phyloP scores from a whole-genome alignment of 2,113 vertebrate species.

The Pangasianodon gigas region DNA sequence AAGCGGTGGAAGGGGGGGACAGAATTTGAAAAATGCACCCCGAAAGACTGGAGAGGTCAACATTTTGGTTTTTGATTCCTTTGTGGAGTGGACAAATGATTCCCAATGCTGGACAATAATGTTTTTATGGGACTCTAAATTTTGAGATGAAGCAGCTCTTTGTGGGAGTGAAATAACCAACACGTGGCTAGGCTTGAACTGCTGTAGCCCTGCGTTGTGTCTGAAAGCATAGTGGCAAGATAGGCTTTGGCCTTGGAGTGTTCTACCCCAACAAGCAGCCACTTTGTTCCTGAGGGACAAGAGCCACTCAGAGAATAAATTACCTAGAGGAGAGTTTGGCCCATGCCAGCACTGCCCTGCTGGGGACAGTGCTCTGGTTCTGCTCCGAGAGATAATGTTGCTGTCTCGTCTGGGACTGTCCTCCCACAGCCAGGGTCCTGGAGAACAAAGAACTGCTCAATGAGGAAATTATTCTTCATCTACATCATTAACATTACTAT shows the following conservation, averaged over 20 bases:
- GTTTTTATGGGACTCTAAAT: constrained; percentile 91
- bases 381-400: constrained; percentile 79
- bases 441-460: constrained; percentile 75
- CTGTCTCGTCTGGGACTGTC: constrained; percentile 78
- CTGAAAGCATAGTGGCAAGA: constrained; percentile 67
- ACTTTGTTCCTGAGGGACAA: constrained; percentile 82
- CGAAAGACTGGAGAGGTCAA: constrained; percentile 71
- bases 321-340: constrained; percentile 68
- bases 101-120: constrained; percentile 84
- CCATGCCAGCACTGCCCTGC: constrained; percentile 69
- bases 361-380: constrained; percentile 72
- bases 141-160: constrained; percentile 85
- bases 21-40: constrained; percentile 79
- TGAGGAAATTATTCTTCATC: constrained; percentile 60
- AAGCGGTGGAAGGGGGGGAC: constrained; percentile 60
- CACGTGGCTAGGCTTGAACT: constrained; percentile 88
- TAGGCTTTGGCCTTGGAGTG: constrained; percentile 54
- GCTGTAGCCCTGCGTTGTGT: constrained; percentile 70
- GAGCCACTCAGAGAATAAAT: constrained; percentile 76
- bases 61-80: constrained; percentile 79
- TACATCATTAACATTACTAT: background rate
- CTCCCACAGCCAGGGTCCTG: constrained; percentile 75
- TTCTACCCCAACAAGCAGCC: constrained; percentile 74
- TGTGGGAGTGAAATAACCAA: constrained; percentile 81
- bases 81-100: constrained; percentile 83